A percentile compares a stretch with the other conserved stretches of the same genome.
These are phyloP conservation scores for Nasonia oneida DNA, from an alignment of 2,888 invertebrate genomes.

Conservation along the genomic window DNA sequence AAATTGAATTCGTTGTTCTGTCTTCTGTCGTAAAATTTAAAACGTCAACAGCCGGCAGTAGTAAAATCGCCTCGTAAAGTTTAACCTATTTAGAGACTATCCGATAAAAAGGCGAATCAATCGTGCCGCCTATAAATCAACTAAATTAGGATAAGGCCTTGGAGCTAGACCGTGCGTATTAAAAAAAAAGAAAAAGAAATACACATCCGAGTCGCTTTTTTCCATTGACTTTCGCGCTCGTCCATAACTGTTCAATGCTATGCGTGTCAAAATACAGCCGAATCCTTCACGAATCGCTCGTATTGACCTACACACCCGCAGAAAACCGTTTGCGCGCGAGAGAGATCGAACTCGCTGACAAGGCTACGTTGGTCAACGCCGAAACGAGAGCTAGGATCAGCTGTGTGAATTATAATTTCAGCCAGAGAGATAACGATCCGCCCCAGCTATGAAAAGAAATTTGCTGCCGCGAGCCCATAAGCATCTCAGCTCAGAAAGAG, in stretches of 20 bases:
- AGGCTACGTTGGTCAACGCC: neutral
- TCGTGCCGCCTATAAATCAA: conserved; percentile 20
- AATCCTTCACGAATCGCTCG: neutral
- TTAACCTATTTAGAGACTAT: no score
- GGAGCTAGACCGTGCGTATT: neutral
- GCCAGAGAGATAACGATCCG: neutral
- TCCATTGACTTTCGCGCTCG: conserved; percentile 27
- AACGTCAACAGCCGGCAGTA: neutral
- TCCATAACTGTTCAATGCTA: conserved; percentile 31
- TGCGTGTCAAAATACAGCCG: conserved; percentile 17
- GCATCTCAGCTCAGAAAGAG: no score
- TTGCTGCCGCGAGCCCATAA: neutral
- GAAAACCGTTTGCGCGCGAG: neutral
- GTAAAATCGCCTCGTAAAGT: no score
- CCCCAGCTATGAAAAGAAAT: no score
- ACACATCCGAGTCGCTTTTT: neutral
- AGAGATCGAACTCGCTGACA: neutral
- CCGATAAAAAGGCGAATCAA: neutral
- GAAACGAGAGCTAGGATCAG: neutral
- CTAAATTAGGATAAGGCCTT: conserved; percentile 43
- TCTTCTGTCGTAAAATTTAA: neutral
- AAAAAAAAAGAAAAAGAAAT: neutral
- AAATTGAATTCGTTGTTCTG: neutral
- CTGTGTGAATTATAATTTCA: neutral
- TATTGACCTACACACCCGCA: neutral